Percentiles rank a stretch among this genome's conserved stretches.
phyloP scores from a whole-genome alignment of 1,140 invertebrate genomes.

The Babylonia areolata region DNA sequence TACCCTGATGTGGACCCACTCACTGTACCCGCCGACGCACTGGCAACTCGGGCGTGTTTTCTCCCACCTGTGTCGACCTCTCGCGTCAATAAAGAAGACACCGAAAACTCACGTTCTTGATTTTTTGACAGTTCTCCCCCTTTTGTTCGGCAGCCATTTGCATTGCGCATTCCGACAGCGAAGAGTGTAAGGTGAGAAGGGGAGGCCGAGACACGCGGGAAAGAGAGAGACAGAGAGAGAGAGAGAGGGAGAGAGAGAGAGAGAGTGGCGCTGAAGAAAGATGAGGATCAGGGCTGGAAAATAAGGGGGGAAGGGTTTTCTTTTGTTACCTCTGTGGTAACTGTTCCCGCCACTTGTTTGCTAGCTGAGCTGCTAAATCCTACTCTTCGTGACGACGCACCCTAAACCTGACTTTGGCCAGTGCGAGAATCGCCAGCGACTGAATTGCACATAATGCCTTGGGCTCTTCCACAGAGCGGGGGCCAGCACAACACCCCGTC shows the following conservation, averaged over 20 bases:
- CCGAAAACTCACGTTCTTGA: too few species aligned
- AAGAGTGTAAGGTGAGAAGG: too few species aligned
- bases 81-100: too few species aligned
- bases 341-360: neutral
- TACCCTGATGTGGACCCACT: neutral
- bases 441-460: neutral
- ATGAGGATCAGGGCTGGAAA: neutral
- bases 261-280: neutral
- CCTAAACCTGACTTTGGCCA: neutral
- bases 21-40: too few species aligned
- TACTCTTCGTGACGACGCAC: neutral
- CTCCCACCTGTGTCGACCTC: too few species aligned
- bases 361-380: neutral
- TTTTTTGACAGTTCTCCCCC: too few species aligned
- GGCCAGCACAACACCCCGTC: neutral
- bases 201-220: neutral
- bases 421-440: neutral
- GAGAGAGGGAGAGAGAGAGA: neutral
- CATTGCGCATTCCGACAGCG: too few species aligned
- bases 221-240: neutral
- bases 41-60: too few species aligned
- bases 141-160: too few species aligned
- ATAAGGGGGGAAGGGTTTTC: neutral
- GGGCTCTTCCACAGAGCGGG: neutral
- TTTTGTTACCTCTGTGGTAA: neutral